A percentile compares a stretch with the other conserved stretches of the same genome.
Evolutionary conservation across 2,888 invertebrate species (phyloP).

Genomic region (Lottia gigantea): DNA sequence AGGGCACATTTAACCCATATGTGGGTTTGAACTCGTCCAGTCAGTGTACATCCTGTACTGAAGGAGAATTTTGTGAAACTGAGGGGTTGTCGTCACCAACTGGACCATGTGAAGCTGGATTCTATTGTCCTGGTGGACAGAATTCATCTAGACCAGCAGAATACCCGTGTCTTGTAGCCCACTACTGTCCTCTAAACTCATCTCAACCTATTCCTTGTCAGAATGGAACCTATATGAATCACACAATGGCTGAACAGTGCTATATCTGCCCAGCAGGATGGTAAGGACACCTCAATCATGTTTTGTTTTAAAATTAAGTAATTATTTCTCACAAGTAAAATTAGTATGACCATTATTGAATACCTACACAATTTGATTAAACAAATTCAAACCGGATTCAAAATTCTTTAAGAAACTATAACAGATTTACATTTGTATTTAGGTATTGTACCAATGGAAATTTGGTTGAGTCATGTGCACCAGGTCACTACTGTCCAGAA

Average conservation of each 20-base stretch:
- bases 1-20: constrained; percentile 65
- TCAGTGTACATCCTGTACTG: constrained; percentile 57
- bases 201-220: constrained; percentile 57
- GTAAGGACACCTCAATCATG: constrained; percentile 35
- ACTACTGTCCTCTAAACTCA: constrained; percentile 54
- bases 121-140: constrained; percentile 61
- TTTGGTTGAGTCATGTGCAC: constrained; percentile 51
- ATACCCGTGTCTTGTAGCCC: constrained; percentile 51
- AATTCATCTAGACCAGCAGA: constrained; percentile 47
- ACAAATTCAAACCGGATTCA: too few relatives aligned
- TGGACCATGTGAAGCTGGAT: constrained; percentile 58
- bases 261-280: constrained; percentile 61
- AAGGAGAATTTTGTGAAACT: constrained; percentile 53
- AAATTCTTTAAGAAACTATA: background rate
- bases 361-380: too few relatives aligned
- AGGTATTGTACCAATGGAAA: constrained; percentile 63
- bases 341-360: too few relatives aligned
- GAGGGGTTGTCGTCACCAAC: constrained; percentile 52
- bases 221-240: constrained; percentile 63
- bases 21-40: constrained; percentile 48
- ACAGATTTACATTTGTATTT: background rate
- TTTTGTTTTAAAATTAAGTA: background rate
- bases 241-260: constrained; percentile 52
- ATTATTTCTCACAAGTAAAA: too few relatives aligned
- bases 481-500: constrained; percentile 60